A percentile compares a stretch with the other conserved stretches of the same genome.
Conservation (phyloP, 2,888 invertebrate species). For the Campoplex capitator region DNA sequence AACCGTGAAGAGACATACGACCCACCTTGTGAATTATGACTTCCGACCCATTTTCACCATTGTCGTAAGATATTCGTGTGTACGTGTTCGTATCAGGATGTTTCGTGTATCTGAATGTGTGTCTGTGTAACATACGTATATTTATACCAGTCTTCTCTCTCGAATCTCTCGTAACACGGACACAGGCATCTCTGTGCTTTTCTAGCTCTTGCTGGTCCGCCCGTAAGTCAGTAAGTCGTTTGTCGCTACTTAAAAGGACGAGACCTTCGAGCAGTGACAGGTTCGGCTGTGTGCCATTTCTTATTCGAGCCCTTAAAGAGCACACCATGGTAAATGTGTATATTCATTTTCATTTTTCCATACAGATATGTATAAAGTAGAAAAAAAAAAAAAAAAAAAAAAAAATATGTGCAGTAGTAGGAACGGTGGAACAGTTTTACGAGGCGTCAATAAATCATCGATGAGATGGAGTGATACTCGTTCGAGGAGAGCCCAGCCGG, state of each 20-base stretch:
- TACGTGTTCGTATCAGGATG: neutral
- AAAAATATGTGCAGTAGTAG: slow-evolving; percentile 35
- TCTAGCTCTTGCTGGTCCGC: slow-evolving; percentile 33
- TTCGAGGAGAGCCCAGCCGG: slow-evolving; percentile 32
- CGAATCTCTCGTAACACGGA: neutral
- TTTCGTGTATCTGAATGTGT: neutral
- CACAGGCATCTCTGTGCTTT: slow-evolving; percentile 35
- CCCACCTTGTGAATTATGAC: slow-evolving; percentile 80
- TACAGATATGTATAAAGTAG: neutral
- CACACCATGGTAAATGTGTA: neutral
- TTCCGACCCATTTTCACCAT: slow-evolving; percentile 82
- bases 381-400: neutral
- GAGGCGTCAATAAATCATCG: slow-evolving; percentile 64
- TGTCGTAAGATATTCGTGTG: slow-evolving; percentile 71
- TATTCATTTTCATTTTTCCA: slow-evolving; percentile 1
- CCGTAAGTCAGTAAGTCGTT: slow-evolving; percentile 60
- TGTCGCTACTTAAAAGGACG: slow-evolving; percentile 49
- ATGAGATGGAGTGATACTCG: slow-evolving; percentile 53
- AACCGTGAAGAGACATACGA: slow-evolving; percentile 66
- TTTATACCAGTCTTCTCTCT: neutral
- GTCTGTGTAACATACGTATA: neutral
- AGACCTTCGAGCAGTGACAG: slow-evolving; percentile 63
- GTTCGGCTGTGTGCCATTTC: slow-evolving; percentile 48
- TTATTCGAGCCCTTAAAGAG: slow-evolving; percentile 29
- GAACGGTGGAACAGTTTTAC: slow-evolving; percentile 50